Evolutionary conservation across 2,888 invertebrate species (phyloP).

Genomic region (Eledone cirrhosa): DNA sequence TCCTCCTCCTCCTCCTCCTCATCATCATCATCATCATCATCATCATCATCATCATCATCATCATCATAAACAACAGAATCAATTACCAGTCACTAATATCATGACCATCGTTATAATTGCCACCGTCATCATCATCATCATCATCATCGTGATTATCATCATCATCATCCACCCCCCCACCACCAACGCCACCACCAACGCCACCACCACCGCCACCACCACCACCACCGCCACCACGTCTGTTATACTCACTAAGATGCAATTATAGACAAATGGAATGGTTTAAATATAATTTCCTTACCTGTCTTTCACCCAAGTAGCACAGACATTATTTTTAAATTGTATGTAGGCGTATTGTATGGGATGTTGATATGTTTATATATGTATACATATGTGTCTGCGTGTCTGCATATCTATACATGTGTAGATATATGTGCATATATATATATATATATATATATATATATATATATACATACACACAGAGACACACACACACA

Average conservation of each 20-base stretch:
- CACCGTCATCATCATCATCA: not conserved
- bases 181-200: conserved; percentile 37
- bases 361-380: too few species aligned
- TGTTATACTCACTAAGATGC: conserved; percentile 28
- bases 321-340: conserved; percentile 19
- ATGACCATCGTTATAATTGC: not conserved
- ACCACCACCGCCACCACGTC: conserved; percentile 30
- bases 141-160: conserved; percentile 37
- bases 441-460: too few species aligned
- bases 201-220: conserved; percentile 14
- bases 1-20: too few species aligned
- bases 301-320: not conserved
- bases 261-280: not conserved
- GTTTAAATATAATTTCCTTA: not conserved
- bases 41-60: too few species aligned
- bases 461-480: too few species aligned
- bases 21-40: too few species aligned
- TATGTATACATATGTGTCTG: too few species aligned
- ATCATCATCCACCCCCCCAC: conserved; percentile 37
- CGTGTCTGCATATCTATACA: too few species aligned
- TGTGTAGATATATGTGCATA: too few species aligned
- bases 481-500: too few species aligned
- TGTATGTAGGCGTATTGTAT: conserved; percentile 9
- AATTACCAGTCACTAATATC: not conserved
- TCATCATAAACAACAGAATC: too few species aligned